Base-by-base conservation (phyloP, 1,140 invertebrate genomes). In the Anastatus disparis region DNA sequence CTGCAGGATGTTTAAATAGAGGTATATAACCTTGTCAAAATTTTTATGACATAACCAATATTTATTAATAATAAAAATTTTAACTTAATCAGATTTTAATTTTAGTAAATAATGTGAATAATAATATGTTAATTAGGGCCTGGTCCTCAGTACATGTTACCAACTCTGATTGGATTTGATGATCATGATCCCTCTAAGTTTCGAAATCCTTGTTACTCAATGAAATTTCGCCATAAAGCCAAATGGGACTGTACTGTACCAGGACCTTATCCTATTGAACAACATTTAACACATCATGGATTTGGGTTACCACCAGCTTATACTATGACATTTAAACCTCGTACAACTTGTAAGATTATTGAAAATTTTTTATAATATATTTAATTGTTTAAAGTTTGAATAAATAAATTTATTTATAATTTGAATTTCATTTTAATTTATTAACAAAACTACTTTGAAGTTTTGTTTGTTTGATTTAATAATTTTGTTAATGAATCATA, bases 141-240 rank as follows among this genome's bases (percentile, higher is more conserved):
- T 61, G 85, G 85, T 4, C 86, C 86, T 35, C 77, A 74, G 12
- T 87, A 87, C 53, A 75, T 70, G 61, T 66, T 87, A 20, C 81
- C 79, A 50, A 64, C 79, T 8, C 69, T 83, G 40, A 78, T 82
- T 40, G 86, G 86, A 10, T 84, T 82, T 22, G 53, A 77, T 4
- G 72, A 74, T 13, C 86, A 87, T 71, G 85, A 86, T 75, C 77
- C 79, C 50, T 83, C 82, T 20, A 76, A 76, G 0, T 71, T 71
- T 56, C 75, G 81, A 63, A 72, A 75, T 72, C 86, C 86, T 35
- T 83, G 86, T 1, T 87, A 81, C 58, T 76, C 79, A 1, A 79
- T 87, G 24, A 74, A 73, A 66, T 67, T 73, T 29, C 73, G 70
- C 27, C 65, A 38, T 8, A 22, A 35, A n/a, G 17, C 52, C 9